phyloP scores from a whole-genome alignment of 1,140 invertebrate genomes.

The Trichonephila inaurata region DNA sequence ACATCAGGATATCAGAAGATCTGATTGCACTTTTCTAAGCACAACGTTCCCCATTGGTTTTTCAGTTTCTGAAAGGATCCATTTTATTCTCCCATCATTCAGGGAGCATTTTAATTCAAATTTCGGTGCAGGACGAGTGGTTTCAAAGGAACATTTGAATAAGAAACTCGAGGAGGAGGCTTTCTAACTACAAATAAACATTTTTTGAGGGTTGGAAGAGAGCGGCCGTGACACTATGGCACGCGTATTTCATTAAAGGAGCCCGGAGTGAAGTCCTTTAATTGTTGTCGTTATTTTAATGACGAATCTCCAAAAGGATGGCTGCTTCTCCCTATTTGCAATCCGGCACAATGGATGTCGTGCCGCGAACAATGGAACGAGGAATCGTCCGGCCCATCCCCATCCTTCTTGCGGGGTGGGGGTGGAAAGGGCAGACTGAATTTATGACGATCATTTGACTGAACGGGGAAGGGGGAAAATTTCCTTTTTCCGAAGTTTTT shows the following conservation, averaged over 20 bases:
- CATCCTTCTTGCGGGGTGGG: background rate
- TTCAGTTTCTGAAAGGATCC: too few relatives aligned
- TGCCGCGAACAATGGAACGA: background rate
- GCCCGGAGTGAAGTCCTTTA: background rate
- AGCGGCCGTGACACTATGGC: background rate
- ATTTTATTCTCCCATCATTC: too few relatives aligned
- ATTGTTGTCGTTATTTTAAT: constrained; percentile 33
- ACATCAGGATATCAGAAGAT: too few relatives aligned
- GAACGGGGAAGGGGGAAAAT: background rate
- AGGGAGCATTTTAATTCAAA: too few relatives aligned
- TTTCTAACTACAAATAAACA: background rate
- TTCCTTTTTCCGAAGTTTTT: background rate
- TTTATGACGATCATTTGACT: constrained; percentile 39
- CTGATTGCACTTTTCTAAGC: too few relatives aligned
- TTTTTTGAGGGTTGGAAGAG: background rate
- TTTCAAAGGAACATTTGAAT: too few relatives aligned
- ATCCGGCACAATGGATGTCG: background rate
- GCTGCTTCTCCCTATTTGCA: background rate
- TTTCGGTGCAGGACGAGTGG: too few relatives aligned
- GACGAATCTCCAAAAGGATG: background rate
- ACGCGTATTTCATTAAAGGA: background rate
- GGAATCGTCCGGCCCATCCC: background rate
- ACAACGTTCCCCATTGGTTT: too few relatives aligned
- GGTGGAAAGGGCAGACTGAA: background rate
- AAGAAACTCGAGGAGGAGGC: background rate